Evolutionary conservation across 1,140 invertebrate genomes (phyloP).

Genomic region (Hypothenemus hampei): DNA sequence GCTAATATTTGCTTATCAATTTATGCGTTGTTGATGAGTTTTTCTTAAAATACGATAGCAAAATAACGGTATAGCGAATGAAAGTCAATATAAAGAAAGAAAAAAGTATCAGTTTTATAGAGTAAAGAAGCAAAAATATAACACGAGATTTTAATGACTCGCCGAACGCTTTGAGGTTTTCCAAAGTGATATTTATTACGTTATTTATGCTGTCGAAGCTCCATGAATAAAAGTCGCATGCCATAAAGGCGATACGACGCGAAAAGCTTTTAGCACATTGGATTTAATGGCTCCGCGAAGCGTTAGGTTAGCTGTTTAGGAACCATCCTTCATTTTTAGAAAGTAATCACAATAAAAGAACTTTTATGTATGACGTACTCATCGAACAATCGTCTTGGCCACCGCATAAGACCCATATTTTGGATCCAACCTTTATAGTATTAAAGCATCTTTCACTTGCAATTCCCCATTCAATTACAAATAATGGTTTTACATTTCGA

Average conservation of each 20-base stretch:
- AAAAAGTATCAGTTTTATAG: too few relatives aligned
- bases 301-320: neutral
- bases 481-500: constrained; percentile 36
- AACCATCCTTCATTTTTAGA: constrained; percentile 6
- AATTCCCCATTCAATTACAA: too few relatives aligned
- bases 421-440: too few relatives aligned
- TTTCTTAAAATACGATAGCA: too few relatives aligned
- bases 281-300: constrained; percentile 9
- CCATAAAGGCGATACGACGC: constrained; percentile 12
- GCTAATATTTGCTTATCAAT: too few relatives aligned
- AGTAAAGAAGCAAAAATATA: constrained; percentile 10
- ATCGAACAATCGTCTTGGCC: too few relatives aligned
- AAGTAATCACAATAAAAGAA: constrained; percentile 1
- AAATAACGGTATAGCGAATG: too few relatives aligned
- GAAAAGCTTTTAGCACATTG: constrained; percentile 20
- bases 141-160: constrained; percentile 4
- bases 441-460: too few relatives aligned
- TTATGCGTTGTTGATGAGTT: too few relatives aligned
- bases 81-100: too few relatives aligned
- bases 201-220: constrained; percentile 11
- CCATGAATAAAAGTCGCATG: constrained; percentile 15
- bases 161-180: constrained; percentile 6
- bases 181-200: constrained; percentile 16
- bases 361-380: too few relatives aligned
- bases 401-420: too few relatives aligned